Percentiles rank a stretch among this genome's conserved stretches.
These are phyloP conservation scores for Parnassius orleans DNA, from an alignment of 2,888 invertebrate genomes.

Conservation along the genomic window DNA sequence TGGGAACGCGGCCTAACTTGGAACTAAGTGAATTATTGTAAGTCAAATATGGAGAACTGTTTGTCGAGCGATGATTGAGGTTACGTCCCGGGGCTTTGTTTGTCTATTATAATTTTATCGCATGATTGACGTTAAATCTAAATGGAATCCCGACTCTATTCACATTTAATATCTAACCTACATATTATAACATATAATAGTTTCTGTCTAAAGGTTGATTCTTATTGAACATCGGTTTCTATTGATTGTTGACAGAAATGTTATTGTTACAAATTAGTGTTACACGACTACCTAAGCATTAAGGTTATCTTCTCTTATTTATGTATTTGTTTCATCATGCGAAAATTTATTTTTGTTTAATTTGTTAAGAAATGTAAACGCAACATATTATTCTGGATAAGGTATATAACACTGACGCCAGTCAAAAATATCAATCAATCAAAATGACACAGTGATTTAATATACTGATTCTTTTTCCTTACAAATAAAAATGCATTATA, in stretches of 20 bases:
- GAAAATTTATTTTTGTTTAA: too few species aligned
- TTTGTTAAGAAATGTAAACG: too few species aligned
- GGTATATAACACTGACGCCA: too few species aligned
- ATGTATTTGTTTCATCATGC: too few species aligned
- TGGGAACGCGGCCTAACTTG: slow-evolving; percentile 65
- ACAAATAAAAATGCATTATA: too few species aligned
- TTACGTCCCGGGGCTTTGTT: slow-evolving; percentile 32
- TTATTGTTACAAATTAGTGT: too few species aligned
- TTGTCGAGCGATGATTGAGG: slow-evolving; percentile 54
- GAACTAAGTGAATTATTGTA: slow-evolving; percentile 69
- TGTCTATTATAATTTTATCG: slow-evolving; percentile 44
- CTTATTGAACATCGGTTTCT: not conserved
- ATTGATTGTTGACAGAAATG: not conserved
- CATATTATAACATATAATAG: not conserved
- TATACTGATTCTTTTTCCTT: too few species aligned
- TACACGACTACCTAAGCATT: too few species aligned
- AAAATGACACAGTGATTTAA: too few species aligned
- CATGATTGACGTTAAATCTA: slow-evolving; percentile 45
- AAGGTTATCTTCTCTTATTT: too few species aligned
- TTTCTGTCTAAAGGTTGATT: not conserved
- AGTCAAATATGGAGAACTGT: slow-evolving; percentile 68
- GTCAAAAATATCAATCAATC: too few species aligned
- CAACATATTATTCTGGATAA: too few species aligned
- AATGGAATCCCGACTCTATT: slow-evolving; percentile 34
- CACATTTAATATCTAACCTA: slow-evolving; percentile 25